Evolutionary conservation across 2,113 vertebrate genomes (phyloP).

Genomic region (Clinocottus analis): DNA sequence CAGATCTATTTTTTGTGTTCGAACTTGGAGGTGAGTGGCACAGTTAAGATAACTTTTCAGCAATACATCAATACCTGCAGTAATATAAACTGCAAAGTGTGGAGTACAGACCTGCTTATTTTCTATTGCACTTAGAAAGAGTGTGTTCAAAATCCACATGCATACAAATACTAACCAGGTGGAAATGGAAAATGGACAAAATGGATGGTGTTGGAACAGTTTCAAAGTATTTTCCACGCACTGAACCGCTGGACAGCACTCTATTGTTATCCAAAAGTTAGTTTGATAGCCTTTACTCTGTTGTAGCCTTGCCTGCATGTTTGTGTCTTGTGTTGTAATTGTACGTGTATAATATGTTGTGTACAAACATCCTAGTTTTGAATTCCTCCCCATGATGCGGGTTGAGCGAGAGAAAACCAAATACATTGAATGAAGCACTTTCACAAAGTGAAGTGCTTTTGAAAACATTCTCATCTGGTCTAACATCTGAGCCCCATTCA

Average conservation of each 20-base stretch:
- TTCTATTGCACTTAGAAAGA: background rate
- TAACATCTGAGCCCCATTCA: conserved; percentile 18
- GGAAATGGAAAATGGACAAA: background rate
- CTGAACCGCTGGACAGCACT: background rate
- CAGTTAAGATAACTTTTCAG: conserved; percentile 19
- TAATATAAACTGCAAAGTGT: conserved; percentile 2
- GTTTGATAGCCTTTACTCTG: too few relatives aligned
- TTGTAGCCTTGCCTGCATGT: too few relatives aligned
- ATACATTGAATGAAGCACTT: background rate
- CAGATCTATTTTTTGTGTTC: background rate
- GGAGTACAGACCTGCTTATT: background rate
- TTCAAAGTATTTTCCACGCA: background rate
- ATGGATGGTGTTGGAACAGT: background rate
- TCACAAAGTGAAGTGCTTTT: background rate
- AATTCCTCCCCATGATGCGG: background rate
- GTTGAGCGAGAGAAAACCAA: background rate
- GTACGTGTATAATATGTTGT: background rate
- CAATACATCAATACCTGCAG: conserved; percentile 9
- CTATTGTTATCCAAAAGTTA: too few relatives aligned
- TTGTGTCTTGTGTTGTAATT: background rate
- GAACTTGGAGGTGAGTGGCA: background rate
- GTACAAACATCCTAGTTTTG: too few relatives aligned
- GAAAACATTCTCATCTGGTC: background rate
- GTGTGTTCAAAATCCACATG: background rate
- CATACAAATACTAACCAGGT: background rate